A percentile compares a stretch with the other conserved stretches of the same genome.
Conservation (phyloP, 2,797 vertebrate species). For the Lepidocolaptes lacrymiger region DNA sequence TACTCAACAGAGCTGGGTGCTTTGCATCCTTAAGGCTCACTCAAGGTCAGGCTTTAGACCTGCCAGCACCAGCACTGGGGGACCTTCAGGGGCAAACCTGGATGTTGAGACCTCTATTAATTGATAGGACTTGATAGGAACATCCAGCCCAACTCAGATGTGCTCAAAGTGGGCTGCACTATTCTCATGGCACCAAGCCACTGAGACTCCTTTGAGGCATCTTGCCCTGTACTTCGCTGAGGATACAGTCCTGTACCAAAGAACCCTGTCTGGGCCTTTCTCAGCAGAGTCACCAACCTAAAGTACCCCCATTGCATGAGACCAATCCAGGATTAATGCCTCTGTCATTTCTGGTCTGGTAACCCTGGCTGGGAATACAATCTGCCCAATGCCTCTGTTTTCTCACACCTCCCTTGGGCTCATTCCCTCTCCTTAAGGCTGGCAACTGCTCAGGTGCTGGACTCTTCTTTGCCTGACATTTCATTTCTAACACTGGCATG, state of each 20-base stretch:
- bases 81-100: not conserved
- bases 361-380: not conserved
- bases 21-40: not conserved
- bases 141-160: not conserved
- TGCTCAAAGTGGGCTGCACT: not conserved
- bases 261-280: not conserved
- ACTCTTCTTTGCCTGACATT: not conserved
- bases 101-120: not conserved
- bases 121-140: not conserved
- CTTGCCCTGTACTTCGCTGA: not conserved
- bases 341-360: not conserved
- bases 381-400: not conserved
- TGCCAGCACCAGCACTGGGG: not conserved
- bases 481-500: not conserved
- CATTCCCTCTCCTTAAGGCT: not conserved
- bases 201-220: not conserved
- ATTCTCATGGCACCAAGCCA: not conserved
- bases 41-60: not conserved
- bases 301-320: not conserved
- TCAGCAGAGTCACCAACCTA: not conserved
- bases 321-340: not conserved
- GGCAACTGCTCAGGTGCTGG: not conserved
- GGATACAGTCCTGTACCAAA: not conserved
- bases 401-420: not conserved
- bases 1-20: not conserved